Percentiles rank a stretch among this genome's conserved stretches.
These are phyloP conservation scores for Xanthia icteritia DNA, from an alignment of 2,888 invertebrate genomes.

Conservation along the genomic window DNA sequence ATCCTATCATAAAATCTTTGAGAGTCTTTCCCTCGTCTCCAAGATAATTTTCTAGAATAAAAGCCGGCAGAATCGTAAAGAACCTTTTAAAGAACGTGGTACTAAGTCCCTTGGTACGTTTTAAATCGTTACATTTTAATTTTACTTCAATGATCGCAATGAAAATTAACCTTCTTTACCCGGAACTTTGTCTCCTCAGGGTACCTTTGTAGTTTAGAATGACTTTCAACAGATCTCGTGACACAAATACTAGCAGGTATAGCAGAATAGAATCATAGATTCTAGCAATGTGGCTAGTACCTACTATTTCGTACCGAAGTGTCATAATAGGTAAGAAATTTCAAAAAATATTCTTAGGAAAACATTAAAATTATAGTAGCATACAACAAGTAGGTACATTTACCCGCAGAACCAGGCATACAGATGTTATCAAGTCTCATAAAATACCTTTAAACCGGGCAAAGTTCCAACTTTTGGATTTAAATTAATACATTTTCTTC, in stretches of 20 bases:
- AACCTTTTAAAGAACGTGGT: constrained; percentile 69
- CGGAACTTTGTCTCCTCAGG: background rate
- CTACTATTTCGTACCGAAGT: background rate
- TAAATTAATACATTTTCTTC: constrained; percentile 39
- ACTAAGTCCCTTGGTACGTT: constrained; percentile 53
- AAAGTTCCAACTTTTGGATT: constrained; percentile 39
- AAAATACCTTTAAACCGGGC: constrained; percentile 31
- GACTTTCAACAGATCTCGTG: constrained; percentile 2
- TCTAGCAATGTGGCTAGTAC: background rate
- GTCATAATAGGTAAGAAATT: background rate
- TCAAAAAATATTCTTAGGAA: background rate
- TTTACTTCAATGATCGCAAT: constrained; percentile 30
- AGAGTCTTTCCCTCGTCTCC: constrained; percentile 72
- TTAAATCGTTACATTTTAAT: constrained; percentile 61
- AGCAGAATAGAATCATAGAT: background rate
- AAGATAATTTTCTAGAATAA: constrained; percentile 76
- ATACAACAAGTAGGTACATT: background rate
- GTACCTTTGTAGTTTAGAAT: constrained; percentile 3
- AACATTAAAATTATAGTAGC: background rate
- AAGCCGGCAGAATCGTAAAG: constrained; percentile 74
- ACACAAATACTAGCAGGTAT: constrained; percentile 7
- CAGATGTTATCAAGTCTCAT: constrained; percentile 27
- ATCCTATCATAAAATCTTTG: constrained; percentile 75
- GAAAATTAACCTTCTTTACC: constrained; percentile 5
- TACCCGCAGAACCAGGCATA: constrained; percentile 5